A percentile compares a stretch with the other conserved stretches of the same genome.
phyloP scores from a whole-genome alignment of 1,140 invertebrate species.

The Caerostris extrusa region DNA sequence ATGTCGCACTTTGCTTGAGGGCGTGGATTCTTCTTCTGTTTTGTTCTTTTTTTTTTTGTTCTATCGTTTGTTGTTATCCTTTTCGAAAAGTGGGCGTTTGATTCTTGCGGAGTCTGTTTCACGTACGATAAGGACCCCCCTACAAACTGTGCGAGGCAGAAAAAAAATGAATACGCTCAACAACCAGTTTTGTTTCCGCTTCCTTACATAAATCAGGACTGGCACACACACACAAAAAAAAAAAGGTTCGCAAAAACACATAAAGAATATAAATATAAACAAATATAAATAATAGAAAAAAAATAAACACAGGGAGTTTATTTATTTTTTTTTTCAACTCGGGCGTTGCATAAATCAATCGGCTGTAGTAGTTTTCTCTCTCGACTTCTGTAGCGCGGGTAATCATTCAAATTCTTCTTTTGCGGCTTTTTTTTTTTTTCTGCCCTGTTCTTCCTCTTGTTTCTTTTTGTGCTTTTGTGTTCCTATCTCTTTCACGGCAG shows the following conservation, averaged over 20 bases:
- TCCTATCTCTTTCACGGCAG: conserved; percentile 21
- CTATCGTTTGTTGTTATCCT: background rate
- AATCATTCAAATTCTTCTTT: conserved; percentile 76
- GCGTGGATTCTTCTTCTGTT: conserved; percentile 15
- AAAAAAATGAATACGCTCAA: conserved; percentile 63
- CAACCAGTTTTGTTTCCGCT: conserved; percentile 68
- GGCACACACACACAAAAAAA: background rate
- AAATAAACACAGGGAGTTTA: conserved; percentile 27
- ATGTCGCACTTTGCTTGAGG: conserved; percentile 35
- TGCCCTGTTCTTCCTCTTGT: background rate
- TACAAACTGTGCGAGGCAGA: background rate
- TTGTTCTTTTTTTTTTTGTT: background rate
- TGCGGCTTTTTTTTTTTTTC: conserved; percentile 54
- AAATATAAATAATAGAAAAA: conserved; percentile 39
- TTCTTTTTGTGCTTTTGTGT: background rate
- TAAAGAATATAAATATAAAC: conserved; percentile 15
- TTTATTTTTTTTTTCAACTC: conserved; percentile 36
- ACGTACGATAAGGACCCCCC: conserved; percentile 62
- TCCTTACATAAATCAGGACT: conserved; percentile 68
- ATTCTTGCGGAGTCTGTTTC: conserved; percentile 61
- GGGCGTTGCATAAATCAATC: conserved; percentile 71
- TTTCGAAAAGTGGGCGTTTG: conserved; percentile 43
- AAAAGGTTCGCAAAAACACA: background rate
- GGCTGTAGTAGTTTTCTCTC: conserved; percentile 38
- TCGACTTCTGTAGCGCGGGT: conserved; percentile 58